These are phyloP conservation scores for Aurelia sp. DNA, from an alignment of 30 jellyfish, hydroid and myxozoan species.

Conservation along the genomic window DNA sequence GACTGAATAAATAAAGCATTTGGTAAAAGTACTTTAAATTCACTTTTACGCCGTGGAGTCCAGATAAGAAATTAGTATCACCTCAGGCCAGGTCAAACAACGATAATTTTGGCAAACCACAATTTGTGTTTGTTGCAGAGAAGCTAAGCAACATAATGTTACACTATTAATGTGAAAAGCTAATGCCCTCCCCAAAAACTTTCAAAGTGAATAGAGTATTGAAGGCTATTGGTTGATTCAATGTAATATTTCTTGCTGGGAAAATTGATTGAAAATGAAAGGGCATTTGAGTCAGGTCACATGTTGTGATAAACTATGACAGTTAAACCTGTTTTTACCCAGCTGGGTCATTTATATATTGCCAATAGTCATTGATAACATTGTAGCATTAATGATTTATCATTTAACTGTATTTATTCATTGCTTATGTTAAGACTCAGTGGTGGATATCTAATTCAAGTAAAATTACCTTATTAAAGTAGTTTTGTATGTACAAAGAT, in stretches of 20 bases:
- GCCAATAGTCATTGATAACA: background rate
- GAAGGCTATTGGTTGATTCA: slow-evolving; percentile 22
- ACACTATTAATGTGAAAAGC: background rate
- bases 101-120: background rate
- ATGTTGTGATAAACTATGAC: background rate
- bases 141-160: slow-evolving; percentile 18
- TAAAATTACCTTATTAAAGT: too few species aligned
- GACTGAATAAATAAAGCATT: too few species aligned
- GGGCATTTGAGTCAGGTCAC: background rate
- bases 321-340: slow-evolving; percentile 29
- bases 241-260: slow-evolving; percentile 55
- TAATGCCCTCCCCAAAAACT: background rate
- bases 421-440: background rate
- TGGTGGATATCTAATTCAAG: too few species aligned
- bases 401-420: background rate
- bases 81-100: background rate
- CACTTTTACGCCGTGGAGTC: too few species aligned
- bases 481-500: too few species aligned
- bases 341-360: slow-evolving; percentile 34
- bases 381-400: background rate
- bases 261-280: slow-evolving; percentile 12
- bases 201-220: background rate
- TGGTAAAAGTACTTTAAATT: too few species aligned
- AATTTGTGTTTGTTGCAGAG: background rate
- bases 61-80: background rate